phyloP scores from a whole-genome alignment of 2,888 invertebrate genomes.

The Trisateles emortualis region DNA sequence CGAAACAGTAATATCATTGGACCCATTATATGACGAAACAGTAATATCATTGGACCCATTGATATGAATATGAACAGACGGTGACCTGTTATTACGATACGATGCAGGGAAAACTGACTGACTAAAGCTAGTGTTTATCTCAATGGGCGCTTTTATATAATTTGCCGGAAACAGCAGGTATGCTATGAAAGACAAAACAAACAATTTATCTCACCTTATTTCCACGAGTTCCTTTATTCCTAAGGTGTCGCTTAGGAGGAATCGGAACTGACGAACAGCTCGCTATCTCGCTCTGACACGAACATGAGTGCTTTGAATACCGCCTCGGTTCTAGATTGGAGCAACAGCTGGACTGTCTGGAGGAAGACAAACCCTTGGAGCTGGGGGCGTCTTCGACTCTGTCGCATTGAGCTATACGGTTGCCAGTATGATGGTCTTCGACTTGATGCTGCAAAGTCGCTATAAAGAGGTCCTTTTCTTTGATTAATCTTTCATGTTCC shows the following conservation, averaged over 20 bases:
- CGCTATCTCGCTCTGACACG: constrained; percentile 54
- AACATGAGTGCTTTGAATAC: constrained; percentile 4
- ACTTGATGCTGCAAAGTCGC: constrained; percentile 48
- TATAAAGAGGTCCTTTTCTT: constrained; percentile 61
- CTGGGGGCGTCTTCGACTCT: constrained; percentile 46
- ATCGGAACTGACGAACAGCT: constrained; percentile 59
- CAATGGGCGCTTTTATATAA: too few relatives aligned
- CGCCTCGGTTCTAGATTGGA: constrained; percentile 35
- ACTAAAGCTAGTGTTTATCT: too few relatives aligned
- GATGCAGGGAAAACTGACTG: too few relatives aligned
- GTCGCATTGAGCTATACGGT: constrained; percentile 20
- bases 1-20: too few relatives aligned
- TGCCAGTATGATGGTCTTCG: constrained; percentile 27
- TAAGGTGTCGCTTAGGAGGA: constrained; percentile 55
- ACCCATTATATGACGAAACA: too few relatives aligned
- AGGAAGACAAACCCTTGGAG: constrained; percentile 36
- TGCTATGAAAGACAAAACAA: constrained; percentile 5
- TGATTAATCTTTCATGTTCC: constrained; percentile 63
- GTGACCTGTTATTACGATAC: too few relatives aligned
- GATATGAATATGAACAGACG: too few relatives aligned
- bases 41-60: too few relatives aligned
- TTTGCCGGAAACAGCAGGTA: not conserved
- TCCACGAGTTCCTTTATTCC: constrained; percentile 47
- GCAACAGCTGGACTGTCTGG: constrained; percentile 36
- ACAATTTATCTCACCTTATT: constrained; percentile 46